Evolutionary conservation across 1,140 invertebrate genomes (phyloP), one percentile per base, ranked within the genome.

Genomic region (Colletes latitarsis): DNA sequence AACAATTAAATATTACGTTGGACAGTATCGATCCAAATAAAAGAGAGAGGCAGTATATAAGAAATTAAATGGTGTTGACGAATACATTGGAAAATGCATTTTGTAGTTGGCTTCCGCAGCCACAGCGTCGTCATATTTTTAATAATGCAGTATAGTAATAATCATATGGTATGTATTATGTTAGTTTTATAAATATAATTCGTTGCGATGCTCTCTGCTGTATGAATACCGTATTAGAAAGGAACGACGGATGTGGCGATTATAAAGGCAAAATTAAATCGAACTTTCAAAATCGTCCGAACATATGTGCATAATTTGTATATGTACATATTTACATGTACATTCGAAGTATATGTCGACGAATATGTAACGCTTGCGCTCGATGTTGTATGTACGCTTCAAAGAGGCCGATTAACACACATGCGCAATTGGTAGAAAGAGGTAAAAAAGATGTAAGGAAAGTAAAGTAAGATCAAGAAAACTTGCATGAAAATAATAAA

Each of bases 401-500:
- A n/a, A 55, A 70, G 17, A 77, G 80, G 17, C 73, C 64, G 67
- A 77, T 81, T 64, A 77, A 81, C 74, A 70, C 39, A 6, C 49
- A 19, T 77, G 39, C 39, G 4, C n/a, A 30, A 52, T 62, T 43
- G 1, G 30, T 10, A n/a, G 17, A 10, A 49, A 71, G 39, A 46
- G 41, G 19, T 70, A 52, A 70, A 62, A 68, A n/a, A 3, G 1
- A 63, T 15, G 9, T 43, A 43, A 46, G 46, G 6, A 62, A 77
- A 39, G 30, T 39, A 41, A 9, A 9, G 4, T 14, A 14, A 70
- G 12, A 21, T 41, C 3, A 19, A 67, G 9, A 43, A 55, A 67
- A 76, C 30, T 30, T 55, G 41, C 9, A 10, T 4, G 21, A 53
- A 17, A 4, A 62, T 52, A 63, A 19, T 41, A 71, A n/a, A 41